These are phyloP conservation scores for Hemibagrus wyckioides DNA, from an alignment of 2,113 vertebrate species.

Conservation along the genomic window DNA sequence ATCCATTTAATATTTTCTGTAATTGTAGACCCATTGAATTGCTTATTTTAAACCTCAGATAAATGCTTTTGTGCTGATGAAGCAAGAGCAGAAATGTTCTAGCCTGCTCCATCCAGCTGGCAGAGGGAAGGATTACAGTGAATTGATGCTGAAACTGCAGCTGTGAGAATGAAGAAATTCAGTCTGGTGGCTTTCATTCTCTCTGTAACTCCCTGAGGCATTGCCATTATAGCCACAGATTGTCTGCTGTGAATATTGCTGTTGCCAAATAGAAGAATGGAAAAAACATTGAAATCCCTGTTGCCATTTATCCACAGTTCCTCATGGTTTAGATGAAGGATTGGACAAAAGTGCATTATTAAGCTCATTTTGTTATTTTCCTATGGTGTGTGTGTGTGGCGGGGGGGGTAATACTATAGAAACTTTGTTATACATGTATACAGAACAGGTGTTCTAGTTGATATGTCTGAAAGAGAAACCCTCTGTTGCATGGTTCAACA, in stretches of 20 bases:
- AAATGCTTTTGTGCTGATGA: constrained; percentile 1
- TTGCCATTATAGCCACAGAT: constrained; percentile 44
- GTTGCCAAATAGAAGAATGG: constrained; percentile 56
- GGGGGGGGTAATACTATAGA: background rate
- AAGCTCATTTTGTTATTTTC: constrained; percentile 25
- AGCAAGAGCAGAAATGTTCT: background rate
- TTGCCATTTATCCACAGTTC: constrained; percentile 57
- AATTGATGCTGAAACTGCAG: constrained; percentile 35
- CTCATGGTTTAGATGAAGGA: constrained; percentile 50
- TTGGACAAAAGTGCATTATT: constrained; percentile 46
- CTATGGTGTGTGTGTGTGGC: no score
- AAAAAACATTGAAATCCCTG: constrained; percentile 67
- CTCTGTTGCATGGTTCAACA: background rate
- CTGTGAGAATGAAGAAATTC: constrained; percentile 45
- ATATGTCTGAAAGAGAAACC: background rate
- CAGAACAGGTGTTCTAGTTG: background rate
- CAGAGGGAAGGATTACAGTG: background rate
- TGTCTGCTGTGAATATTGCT: constrained; percentile 53
- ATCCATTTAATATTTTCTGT: background rate
- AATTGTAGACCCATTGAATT: background rate
- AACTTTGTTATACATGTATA: background rate
- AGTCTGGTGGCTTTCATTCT: background rate
- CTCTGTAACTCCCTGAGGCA: constrained; percentile 24
- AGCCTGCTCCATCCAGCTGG: background rate
- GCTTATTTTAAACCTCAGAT: background rate